Evolutionary conservation across 2,797 vertebrate genomes (phyloP), one percentile per base, ranked within the genome.

Genomic region (Lithobates sylvaticus): DNA sequence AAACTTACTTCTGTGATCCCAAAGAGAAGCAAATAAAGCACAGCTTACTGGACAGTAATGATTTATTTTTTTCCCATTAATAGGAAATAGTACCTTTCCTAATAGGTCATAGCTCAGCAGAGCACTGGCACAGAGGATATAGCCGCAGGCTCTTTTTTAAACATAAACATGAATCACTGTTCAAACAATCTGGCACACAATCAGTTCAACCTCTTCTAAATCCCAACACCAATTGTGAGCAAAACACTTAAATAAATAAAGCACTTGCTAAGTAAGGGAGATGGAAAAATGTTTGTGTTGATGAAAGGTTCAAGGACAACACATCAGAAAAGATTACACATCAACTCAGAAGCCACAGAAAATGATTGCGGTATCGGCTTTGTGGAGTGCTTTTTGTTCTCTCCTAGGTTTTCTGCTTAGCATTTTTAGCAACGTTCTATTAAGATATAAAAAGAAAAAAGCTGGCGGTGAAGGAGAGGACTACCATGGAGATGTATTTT

Each of bases 401-500:
- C 12, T 58, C 9, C 34, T 73, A 29, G 13, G 8, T 2, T 1
- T 67, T 32, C 64, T 89, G 0, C 0, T 91, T 73, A 18, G 84
- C 36, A 7, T 82, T 69, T 5, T 79, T 39, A 88, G 36, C 39
- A 87, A 67, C 77, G 0, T 15, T 27, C 42, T 88, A 72, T 29
- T 3, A 27, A 10, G 86, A 70, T n/a, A 58, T 65, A 76, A 58
- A 64, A 84, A 83, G 0, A 92, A 36, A 84, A 79, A 27, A 26
- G 27, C 54, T 61, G 10, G 84, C 74, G 75, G 36, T 6, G 72
- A 80, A 67, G 44, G 89, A 34, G 90, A 88, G n/a, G 86, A 89
- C 2, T 29, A 47, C 39, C 61, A 39, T 72, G 71, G 90, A 65
- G 89, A 88, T 84, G 82, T 39, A 44, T 89, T 93, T 26, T 0